Base-by-base conservation (phyloP, 2,113 vertebrate species). In the Ictidomys tridecemlineatus region DNA sequence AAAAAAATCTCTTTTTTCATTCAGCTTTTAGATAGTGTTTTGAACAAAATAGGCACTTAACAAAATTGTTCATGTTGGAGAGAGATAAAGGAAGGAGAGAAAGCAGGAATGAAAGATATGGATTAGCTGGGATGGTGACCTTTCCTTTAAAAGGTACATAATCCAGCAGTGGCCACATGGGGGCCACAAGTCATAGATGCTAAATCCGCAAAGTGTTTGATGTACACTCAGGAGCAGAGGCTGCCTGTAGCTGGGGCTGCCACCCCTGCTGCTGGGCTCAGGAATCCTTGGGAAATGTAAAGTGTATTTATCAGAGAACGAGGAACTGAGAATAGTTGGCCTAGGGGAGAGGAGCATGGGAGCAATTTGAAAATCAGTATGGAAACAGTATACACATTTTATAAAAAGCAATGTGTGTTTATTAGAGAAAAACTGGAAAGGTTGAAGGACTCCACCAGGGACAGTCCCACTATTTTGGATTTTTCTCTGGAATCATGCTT, bases 131-230 rank as follows among this genome's bases (percentile, higher is more conserved):
- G 87, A 89, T 53, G 77, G 72, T 37, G 65, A 4, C 34, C 76
- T 87, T 63, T 53, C 85, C 51, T 34, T 93, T 89, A 85, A 85
- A 87, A 88, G 80, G 83, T 28, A n/a, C 32, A 45, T 69, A 86
- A 89, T 48, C 79, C 65, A 95, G 63, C 85, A 13, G 16, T 4
- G 53, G 78, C 73, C 86, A 26, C 1, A 1, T 86, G 79, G 12
- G 76, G 37, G 22, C 42, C 10, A 0, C 48, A 69, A 85, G 80
- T 53, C 86, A 32, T 11, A 85, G 61, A 28, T 24, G 61, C 42
- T 74, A 18, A 63, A 34, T 89, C 70, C 4, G 4, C 72, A 20
- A 26, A 65, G 42, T 45, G 1, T 28, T 72, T 14, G 0, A 0
- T 4, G 34, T 28, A 37, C 28, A 30, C 65, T 45, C 42, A 5